Base-by-base conservation (phyloP, 2,888 invertebrate genomes). In the Drosophila vallismaia region DNA sequence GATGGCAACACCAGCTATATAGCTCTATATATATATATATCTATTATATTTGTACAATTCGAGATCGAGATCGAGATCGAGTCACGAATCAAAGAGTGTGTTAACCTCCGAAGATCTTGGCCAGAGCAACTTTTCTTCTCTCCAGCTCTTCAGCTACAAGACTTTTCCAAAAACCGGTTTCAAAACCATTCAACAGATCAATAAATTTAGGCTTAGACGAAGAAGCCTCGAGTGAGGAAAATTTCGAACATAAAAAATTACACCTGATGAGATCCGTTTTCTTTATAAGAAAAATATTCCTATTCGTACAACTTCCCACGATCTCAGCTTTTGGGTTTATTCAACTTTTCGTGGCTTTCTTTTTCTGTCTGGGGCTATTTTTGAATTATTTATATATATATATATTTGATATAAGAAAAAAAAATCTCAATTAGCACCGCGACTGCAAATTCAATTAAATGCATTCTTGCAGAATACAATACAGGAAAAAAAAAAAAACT, bases 401-500 rank as follows among this genome's bases (percentile, higher is more conserved):
- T 28, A 19, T 28, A 6, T 31, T 51, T 2, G 36, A n/a, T 42
- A 4, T 14, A 4, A 31, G 24, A 28, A 4, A 42, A 60, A 40
- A 62, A 62, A 62, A 36, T 6, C 44, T 57, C 73, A 56, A 70
- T 59, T 74, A 58, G 62, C 56, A 57, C 63, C 19, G 80, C 19
- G 80, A 62, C 84, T 78, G 84, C 81, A 86, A 86, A 85, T 75
- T 85, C 84, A 85, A 85, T 85, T 88, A 88, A 76, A 68, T 74
- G 68, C 69, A 74, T 28, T 53, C 49, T 19, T 68, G 55, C 46
- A 46, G 48, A 33, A 70, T 60, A 70, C 62, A 60, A 71, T 53
- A 12, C 46, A 6, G 19, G 2, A 19, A 19, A 19, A 19, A 19
- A 19, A 19, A 19, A 19, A 19, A 19, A 19, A 19, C 1, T 19